Base-by-base conservation (phyloP, 1,140 invertebrate species). In the Scaptomyza graminum region DNA sequence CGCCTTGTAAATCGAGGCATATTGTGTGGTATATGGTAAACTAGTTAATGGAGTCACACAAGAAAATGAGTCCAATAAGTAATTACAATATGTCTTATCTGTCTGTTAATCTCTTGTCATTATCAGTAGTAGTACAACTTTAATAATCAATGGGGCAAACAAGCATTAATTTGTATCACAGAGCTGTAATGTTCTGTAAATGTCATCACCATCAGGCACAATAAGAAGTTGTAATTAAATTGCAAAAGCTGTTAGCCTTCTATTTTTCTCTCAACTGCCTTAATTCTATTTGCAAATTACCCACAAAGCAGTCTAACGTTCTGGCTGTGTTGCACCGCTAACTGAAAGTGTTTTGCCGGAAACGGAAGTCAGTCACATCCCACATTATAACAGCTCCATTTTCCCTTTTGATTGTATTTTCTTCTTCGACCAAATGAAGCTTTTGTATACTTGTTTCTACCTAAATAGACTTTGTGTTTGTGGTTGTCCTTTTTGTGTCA, bases 281-380 rank as follows among this genome's bases (percentile, higher is more conserved):
- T 61, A 76, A 59, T 72, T 78, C 51, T 68, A 85, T 78, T 87
- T 85, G 78, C 69, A 87, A 78, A 82, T 87, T 87, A 85, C 60
- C 81, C 74, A 72, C 69, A 62, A 81, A 87, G 64, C 77, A 74
- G 77, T 60, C 76, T 66, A 84, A 79, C 68, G 44, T 5, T 28
- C 28, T 28, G 74, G 31, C 63, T 72, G 72, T 41, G 72, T 41
- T 59, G 56, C 59, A 51, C 31, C 31, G 43, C 22, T 9, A 15
- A 16, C 41, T 52, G n/a, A 39, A 46, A 44, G 64, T n/a, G 43
- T 68, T 46, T 51, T 67, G 63, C 50, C 70, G 70, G 70, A 74
- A 74, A 41, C 70, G 70, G 70, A 74, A 74, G 70, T 61, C 57
- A 54, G 16, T 18, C 8, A 44, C 39, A 13, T 11, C 31, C 22